These are phyloP conservation scores for Chlorodrepanis virens DNA, from an alignment of 2,113 vertebrate species.

Conservation along the genomic window DNA sequence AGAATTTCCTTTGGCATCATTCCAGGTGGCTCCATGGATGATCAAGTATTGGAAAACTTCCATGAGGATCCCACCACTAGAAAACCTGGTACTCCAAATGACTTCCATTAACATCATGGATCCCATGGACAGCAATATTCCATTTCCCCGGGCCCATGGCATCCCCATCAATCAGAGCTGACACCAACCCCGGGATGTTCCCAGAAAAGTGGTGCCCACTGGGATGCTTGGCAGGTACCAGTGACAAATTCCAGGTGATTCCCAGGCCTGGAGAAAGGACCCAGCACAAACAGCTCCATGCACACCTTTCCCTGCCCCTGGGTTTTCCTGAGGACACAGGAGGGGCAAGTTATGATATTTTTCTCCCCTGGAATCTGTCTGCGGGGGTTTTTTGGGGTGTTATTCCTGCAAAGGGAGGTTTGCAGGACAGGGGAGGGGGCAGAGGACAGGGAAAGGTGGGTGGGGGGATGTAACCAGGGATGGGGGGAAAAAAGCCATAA, in stretches of 20 bases:
- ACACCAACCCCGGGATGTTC: neutral
- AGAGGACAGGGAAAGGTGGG: neutral
- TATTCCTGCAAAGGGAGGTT: neutral
- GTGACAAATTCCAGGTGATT: neutral
- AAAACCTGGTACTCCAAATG: constrained; percentile 40
- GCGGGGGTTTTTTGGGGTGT: fast-evolving
- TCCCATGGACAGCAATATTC: neutral
- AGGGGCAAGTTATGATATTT: neutral
- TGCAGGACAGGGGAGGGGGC: neutral
- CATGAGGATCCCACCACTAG: neutral
- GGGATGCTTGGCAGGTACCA: neutral
- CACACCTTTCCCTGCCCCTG: neutral
- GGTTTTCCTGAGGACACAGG: neutral
- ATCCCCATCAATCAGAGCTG: neutral
- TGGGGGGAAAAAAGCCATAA: neutral
- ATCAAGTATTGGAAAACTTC: constrained; percentile 15
- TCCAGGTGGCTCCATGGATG: neutral
- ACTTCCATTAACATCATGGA: neutral
- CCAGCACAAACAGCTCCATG: neutral
- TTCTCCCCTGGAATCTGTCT: fast-evolving
- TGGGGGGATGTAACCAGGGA: no score
- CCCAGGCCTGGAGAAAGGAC: neutral
- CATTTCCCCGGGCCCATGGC: neutral
- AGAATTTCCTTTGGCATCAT: neutral
- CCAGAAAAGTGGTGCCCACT: neutral